These are phyloP conservation scores for Heliconius hewitsoni DNA, from an alignment of 1,140 invertebrate genomes.

Conservation along the genomic window DNA sequence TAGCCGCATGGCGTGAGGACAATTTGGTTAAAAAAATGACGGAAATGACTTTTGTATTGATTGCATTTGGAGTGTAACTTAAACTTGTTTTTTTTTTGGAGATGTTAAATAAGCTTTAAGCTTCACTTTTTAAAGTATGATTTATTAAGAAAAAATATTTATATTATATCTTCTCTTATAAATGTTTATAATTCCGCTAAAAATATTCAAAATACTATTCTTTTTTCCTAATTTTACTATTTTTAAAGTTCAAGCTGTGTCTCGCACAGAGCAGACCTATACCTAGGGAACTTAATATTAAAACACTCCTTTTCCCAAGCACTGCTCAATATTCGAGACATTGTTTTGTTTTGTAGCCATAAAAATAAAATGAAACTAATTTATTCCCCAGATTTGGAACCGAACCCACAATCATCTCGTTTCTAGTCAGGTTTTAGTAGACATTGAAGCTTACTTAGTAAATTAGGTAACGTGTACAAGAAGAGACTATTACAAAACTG, in stretches of 20 bases:
- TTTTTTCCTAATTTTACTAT: too few relatives aligned
- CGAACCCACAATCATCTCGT: neutral
- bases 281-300: too few relatives aligned
- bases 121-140: neutral
- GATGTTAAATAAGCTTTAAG: neutral
- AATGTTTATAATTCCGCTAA: too few relatives aligned
- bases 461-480: constrained; percentile 16
- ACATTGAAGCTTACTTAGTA: neutral
- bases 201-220: too few relatives aligned
- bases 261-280: too few relatives aligned
- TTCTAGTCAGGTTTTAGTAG: neutral
- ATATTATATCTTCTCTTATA: too few relatives aligned
- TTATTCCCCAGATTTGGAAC: too few relatives aligned
- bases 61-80: neutral
- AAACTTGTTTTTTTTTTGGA: neutral
- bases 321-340: too few relatives aligned
- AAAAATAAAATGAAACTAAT: too few relatives aligned
- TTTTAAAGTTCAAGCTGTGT: too few relatives aligned
- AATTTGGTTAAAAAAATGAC: constrained; percentile 9
- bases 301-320: too few relatives aligned
- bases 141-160: neutral
- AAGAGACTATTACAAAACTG: constrained; percentile 47
- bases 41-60: constrained; percentile 11
- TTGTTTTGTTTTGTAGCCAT: too few relatives aligned
- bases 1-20: constrained; percentile 13